phyloP scores from a whole-genome alignment of 2,888 invertebrate species.

The Parnassius orleans region DNA sequence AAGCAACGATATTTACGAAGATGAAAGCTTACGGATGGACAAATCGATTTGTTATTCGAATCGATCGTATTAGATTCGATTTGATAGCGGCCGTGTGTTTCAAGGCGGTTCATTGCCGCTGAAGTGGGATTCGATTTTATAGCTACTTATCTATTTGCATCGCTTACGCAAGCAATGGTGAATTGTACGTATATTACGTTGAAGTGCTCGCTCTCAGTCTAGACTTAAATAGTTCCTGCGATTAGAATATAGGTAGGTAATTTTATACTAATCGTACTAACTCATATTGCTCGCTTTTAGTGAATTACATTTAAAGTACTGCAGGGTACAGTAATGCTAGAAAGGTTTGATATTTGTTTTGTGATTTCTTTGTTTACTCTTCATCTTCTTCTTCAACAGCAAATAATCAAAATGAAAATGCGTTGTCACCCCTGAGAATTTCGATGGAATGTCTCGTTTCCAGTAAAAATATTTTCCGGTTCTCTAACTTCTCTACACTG shows the following conservation, averaged over 20 bases:
- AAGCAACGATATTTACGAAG: slow-evolving; percentile 10
- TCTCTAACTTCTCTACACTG: too few species aligned
- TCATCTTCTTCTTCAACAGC: too few species aligned
- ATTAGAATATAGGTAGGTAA: slow-evolving; percentile 31
- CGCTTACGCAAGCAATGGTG: slow-evolving; percentile 38
- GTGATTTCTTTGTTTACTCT: too few species aligned
- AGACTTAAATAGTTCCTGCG: slow-evolving; percentile 33
- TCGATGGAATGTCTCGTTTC: too few species aligned
- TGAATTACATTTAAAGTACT: slow-evolving; percentile 27
- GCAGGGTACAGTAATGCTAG: not conserved
- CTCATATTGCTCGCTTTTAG: slow-evolving; percentile 41
- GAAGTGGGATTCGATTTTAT: slow-evolving; percentile 26
- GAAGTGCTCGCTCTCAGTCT: slow-evolving; percentile 30
- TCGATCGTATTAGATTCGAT: slow-evolving; percentile 11
- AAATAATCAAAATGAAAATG: too few species aligned
- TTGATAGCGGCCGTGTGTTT: slow-evolving; percentile 12
- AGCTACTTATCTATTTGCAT: slow-evolving; percentile 37
- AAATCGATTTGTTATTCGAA: slow-evolving; percentile 20
- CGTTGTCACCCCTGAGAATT: too few species aligned
- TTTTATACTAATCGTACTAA: slow-evolving; percentile 19
- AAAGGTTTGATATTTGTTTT: too few species aligned
- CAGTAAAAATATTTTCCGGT: too few species aligned
- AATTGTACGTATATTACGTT: slow-evolving; percentile 29
- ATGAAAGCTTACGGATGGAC: slow-evolving; percentile 17
- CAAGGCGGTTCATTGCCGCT: slow-evolving; percentile 16